Evolutionary conservation across 2,113 vertebrate genomes (phyloP).

Genomic region (Tragelaphus imberbis): DNA sequence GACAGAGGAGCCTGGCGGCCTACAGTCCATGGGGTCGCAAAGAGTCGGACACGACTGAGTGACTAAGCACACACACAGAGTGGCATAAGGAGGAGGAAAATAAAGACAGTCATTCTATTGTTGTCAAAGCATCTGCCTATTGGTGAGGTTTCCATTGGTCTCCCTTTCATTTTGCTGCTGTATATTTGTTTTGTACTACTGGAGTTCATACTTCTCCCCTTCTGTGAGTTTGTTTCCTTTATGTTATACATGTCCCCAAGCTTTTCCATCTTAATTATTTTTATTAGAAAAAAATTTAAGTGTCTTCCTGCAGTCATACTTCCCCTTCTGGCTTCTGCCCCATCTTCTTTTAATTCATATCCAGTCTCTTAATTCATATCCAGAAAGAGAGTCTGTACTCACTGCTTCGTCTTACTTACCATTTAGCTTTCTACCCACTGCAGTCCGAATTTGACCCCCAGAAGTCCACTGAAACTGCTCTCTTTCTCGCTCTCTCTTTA

Average conservation of each 20-base stretch:
- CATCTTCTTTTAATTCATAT: not conserved
- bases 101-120: not conserved
- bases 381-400: not conserved
- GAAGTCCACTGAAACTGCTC: not conserved
- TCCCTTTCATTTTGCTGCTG: not conserved
- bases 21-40: too few species aligned
- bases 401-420: not conserved
- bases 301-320: not conserved
- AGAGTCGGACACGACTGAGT: too few species aligned
- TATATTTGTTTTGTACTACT: not conserved
- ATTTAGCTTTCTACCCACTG: not conserved
- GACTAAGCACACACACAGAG: not conserved
- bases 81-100: not conserved
- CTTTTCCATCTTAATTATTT: constrained; percentile 35
- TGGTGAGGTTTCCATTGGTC: not conserved
- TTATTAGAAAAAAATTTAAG: not conserved
- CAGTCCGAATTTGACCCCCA: not conserved
- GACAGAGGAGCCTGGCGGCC: too few species aligned
- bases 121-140: not conserved
- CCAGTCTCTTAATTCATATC: not conserved
- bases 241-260: not conserved
- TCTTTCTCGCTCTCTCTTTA: not conserved
- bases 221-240: not conserved
- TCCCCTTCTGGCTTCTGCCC: not conserved
- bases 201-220: not conserved